Evolutionary conservation across 2,797 vertebrate species (phyloP), one percentile per base, ranked within the genome.

Genomic region (Nannoperca obscura): DNA sequence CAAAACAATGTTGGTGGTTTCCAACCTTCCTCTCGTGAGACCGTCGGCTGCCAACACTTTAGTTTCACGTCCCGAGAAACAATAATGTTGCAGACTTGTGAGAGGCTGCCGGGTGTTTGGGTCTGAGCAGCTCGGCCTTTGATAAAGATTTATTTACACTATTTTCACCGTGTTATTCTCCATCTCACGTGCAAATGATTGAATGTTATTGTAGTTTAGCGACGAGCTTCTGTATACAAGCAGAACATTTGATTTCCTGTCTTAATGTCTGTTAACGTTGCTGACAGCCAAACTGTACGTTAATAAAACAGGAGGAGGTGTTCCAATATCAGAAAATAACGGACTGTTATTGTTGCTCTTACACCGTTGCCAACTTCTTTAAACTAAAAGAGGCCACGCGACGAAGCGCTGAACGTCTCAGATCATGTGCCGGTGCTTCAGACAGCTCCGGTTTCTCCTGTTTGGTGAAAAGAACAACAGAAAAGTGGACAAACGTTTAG

Each of bases 31-130:
- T 24, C 77, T 74, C 57, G 3, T 3, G 32, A 58, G 68, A 77
- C 54, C 30, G 47, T 69, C 62, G 0, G 1, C 17, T 14, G 44
- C 24, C 67, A 64, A 40, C 0, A 63, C 1, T 69, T 46, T 46
- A 30, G 54, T 77, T 71, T 74, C 69, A 40, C 59, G 57, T 54
- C 72, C 66, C 58, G n/a, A 44, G 81, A 74, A 64, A 30, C 44
- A 61, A 40, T 0, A 61, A 40, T 0, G 57, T 19, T 44, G 32
- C 17, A 42, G 68, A 44, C 44, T 36, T 67, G 10, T 50, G 46
- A 2, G 55, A 47, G 38, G 47, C 69, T 61, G 24, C 62, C 4
- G 57, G 2, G 19, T 24, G 11, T 76, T 76, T 54, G 0, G 42
- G 17, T 66, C 47, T 66, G 40, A 73, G 72, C 65, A 22, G 44